Percentiles rank a stretch among this genome's conserved stretches.
Evolutionary conservation across 2,113 vertebrate species (phyloP).

Genomic region (Nesoenas mayeri): DNA sequence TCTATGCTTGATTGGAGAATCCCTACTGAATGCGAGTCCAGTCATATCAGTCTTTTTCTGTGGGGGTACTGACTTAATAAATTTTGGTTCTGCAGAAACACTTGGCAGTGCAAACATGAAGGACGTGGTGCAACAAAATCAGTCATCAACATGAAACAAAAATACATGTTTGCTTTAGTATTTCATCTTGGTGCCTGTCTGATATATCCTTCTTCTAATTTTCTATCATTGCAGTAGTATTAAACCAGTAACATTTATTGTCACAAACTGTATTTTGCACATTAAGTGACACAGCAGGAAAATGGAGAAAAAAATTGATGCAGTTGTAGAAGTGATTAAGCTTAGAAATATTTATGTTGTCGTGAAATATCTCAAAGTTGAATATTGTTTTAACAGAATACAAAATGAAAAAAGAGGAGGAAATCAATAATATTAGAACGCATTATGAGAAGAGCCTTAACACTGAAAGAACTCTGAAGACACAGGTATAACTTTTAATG

Average conservation of each 20-base stretch:
- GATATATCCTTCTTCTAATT: neutral
- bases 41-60: neutral
- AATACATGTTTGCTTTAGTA: neutral
- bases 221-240: neutral
- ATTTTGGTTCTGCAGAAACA: neutral
- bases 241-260: neutral
- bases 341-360: neutral
- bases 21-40: neutral
- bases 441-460: conserved; percentile 89
- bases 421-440: conserved; percentile 82
- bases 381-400: conserved; percentile 78
- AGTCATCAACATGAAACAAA: neutral
- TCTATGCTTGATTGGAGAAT: neutral
- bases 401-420: conserved; percentile 83
- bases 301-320: neutral
- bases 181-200: neutral
- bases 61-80: neutral
- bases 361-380: neutral
- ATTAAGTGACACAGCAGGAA: neutral
- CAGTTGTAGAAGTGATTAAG: neutral
- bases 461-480: conserved; percentile 94
- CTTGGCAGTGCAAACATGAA: neutral
- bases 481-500: conserved; percentile 80
- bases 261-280: neutral
- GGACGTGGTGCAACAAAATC: neutral